phyloP scores from a whole-genome alignment of 2,113 vertebrate species.

The Aspiorhynchus laticeps region DNA sequence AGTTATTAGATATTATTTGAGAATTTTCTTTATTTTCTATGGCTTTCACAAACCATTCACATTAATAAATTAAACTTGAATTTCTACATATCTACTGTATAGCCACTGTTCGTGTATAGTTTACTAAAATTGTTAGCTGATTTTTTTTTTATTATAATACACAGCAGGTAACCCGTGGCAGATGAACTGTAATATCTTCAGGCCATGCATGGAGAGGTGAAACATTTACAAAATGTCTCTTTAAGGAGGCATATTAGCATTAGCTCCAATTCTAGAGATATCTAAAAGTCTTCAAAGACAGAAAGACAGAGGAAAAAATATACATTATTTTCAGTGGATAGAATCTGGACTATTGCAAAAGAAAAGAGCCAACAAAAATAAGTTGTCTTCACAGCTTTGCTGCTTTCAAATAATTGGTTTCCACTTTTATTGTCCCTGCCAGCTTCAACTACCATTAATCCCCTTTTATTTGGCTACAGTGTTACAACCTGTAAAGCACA shows the following conservation, averaged over 20 bases:
- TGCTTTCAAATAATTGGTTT: conserved; percentile 71
- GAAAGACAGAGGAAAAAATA: conserved; percentile 3
- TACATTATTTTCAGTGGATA: background rate
- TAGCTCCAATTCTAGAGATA: background rate
- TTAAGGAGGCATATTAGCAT: conserved; percentile 15
- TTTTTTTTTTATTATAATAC: background rate
- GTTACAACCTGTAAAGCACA: conserved; percentile 75
- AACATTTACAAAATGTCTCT: background rate
- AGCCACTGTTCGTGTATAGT: background rate
- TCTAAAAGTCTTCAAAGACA: conserved; percentile 14
- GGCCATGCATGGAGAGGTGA: background rate
- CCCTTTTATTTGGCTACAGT: conserved; percentile 75
- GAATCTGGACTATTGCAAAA: conserved; percentile 5
- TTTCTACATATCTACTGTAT: too few species aligned
- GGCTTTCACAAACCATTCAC: too few species aligned
- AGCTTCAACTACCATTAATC: conserved; percentile 64
- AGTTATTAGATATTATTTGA: too few species aligned
- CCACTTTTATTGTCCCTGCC: conserved; percentile 74
- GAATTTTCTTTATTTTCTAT: too few species aligned
- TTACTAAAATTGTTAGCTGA: background rate
- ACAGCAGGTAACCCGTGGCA: background rate
- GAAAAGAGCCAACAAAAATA: conserved; percentile 42
- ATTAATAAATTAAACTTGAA: too few species aligned
- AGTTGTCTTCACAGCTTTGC: conserved; percentile 17
- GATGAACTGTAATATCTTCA: background rate